These are phyloP conservation scores for Stenodema calcarata DNA, from an alignment of 2,888 invertebrate genomes.

Conservation along the genomic window DNA sequence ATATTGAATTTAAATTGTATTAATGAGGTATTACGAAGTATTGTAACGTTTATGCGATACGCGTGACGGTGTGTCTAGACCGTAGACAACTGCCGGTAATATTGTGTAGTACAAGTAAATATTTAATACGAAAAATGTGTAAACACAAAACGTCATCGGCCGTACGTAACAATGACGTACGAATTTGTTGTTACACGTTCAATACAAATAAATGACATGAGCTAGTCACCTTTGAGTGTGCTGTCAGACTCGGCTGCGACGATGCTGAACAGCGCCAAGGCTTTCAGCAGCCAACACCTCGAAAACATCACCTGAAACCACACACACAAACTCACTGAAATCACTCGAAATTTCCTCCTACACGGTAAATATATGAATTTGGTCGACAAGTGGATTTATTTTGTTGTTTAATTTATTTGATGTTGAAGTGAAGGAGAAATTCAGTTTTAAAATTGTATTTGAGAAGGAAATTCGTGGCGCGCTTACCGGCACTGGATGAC, in stretches of 20 bases:
- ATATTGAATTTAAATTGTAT: no score
- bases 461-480: not conserved
- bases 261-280: conserved; percentile 40
- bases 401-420: not conserved
- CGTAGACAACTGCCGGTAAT: no score
- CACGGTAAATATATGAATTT: not conserved
- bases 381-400: not conserved
- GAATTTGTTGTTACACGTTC: no score
- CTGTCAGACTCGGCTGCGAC: conserved; percentile 28
- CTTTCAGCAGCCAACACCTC: conserved; percentile 37
- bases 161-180: no score
- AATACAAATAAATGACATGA: not conserved
- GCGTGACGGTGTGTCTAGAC: no score
- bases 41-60: no score
- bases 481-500: not conserved
- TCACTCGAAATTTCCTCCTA: conserved; percentile 6
- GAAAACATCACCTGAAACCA: conserved; percentile 46
- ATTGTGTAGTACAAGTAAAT: no score
- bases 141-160: no score
- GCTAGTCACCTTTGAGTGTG: conserved; percentile 12
- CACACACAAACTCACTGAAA: conserved; percentile 32
- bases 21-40: no score
- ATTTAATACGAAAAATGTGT: no score
- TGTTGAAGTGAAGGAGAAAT: not conserved
- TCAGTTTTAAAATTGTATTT: not conserved